A percentile compares a stretch with the other conserved stretches of the same genome.
These are phyloP conservation scores for Tetrapedia diversipes DNA, from an alignment of 2,888 invertebrate genomes.

Conservation along the genomic window DNA sequence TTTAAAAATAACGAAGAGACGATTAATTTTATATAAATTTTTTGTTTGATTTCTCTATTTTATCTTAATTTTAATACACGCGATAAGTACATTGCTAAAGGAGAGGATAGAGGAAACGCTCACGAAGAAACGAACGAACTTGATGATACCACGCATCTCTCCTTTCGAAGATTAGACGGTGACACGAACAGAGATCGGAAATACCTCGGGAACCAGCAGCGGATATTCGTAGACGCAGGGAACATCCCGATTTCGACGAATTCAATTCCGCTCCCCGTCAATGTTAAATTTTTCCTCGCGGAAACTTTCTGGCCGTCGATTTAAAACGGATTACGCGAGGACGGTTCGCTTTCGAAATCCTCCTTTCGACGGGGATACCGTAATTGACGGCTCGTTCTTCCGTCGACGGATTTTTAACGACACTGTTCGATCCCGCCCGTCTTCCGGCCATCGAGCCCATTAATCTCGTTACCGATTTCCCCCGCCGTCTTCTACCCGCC, in stretches of 20 bases:
- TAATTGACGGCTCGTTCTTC: background rate
- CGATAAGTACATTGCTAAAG: too few species aligned
- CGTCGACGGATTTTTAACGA: constrained; percentile 12
- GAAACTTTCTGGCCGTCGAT: background rate
- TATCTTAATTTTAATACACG: too few species aligned
- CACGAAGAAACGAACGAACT: too few species aligned
- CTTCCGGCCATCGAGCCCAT: background rate
- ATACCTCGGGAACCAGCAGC: background rate
- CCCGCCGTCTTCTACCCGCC: too few species aligned
- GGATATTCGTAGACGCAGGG: background rate
- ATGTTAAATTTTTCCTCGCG: background rate
- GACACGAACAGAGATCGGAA: too few species aligned
- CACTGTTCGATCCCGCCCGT: background rate
- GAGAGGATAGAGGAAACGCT: too few species aligned
- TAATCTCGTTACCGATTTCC: constrained; percentile 12
- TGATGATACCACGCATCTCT: too few species aligned
- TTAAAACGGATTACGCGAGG: background rate
- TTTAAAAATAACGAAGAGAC: too few species aligned
- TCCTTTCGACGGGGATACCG: background rate
- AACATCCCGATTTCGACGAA: background rate
- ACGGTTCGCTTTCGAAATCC: background rate
- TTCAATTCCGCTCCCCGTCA: background rate
- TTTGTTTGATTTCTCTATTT: too few species aligned
- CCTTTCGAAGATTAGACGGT: too few species aligned
- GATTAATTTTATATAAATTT: too few species aligned